These are phyloP conservation scores for Lasiurus borealis DNA, from an alignment of 2,113 vertebrate genomes.

Conservation along the genomic window DNA sequence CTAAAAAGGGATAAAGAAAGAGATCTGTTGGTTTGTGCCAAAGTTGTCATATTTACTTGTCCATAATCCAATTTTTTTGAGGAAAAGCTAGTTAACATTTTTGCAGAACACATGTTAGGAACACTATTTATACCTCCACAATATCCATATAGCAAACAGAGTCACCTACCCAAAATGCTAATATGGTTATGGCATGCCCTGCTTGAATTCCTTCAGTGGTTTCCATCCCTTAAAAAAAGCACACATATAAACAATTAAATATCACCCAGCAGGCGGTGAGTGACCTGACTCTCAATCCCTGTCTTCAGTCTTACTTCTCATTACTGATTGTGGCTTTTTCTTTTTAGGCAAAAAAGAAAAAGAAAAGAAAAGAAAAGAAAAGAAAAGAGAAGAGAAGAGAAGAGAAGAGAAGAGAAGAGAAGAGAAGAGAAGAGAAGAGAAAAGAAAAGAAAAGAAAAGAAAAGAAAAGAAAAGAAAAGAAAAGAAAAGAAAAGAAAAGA, in stretches of 20 bases:
- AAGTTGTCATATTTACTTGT: neutral
- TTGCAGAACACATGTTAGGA: neutral
- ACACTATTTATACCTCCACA: neutral
- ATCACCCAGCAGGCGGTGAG: accelerated
- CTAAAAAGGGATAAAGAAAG: neutral
- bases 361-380: too few species aligned
- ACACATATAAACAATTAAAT: neutral
- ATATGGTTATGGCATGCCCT: neutral
- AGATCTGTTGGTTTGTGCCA: neutral
- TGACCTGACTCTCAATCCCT: too few species aligned
- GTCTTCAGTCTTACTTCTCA: neutral
- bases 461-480: neutral
- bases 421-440: too few species aligned
- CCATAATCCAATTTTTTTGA: neutral
- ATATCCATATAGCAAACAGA: neutral
- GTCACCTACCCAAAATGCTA: neutral
- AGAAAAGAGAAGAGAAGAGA: neutral
- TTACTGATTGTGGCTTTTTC: neutral
- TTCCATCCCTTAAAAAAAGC: neutral
- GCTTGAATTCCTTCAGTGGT: neutral
- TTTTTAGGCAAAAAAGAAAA: neutral
- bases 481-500: neutral
- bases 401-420: too few species aligned
- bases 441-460: neutral
- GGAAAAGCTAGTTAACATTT: neutral